A percentile compares a stretch with the other conserved stretches of the same genome.
These are phyloP conservation scores for Corythoichthys intestinalis DNA, from an alignment of 2,113 vertebrate species.

Conservation along the genomic window DNA sequence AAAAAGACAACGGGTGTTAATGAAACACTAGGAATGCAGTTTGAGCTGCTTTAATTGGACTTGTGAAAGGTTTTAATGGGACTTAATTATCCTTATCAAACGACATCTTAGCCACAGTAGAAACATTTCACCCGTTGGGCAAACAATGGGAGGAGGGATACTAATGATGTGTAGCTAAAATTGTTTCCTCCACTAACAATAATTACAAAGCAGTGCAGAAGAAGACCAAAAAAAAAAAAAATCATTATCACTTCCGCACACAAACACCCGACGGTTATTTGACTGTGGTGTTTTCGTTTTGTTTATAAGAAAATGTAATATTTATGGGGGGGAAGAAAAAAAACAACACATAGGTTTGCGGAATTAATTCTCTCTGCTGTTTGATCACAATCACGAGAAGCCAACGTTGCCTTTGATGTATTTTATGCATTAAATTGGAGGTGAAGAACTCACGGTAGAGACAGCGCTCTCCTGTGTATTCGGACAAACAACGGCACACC, in stretches of 20 bases:
- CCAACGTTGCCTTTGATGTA: background rate
- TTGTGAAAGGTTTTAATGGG: slow-evolving; percentile 63
- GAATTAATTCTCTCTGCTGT: slow-evolving; percentile 23
- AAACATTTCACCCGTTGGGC: slow-evolving; percentile 59
- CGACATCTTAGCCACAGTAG: slow-evolving; percentile 64
- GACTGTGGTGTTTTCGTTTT: slow-evolving; percentile 43
- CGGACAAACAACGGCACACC: slow-evolving; percentile 82
- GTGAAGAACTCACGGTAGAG: slow-evolving; percentile 83
- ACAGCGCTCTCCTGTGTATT: slow-evolving; percentile 92
- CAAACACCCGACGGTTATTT: slow-evolving; percentile 58
- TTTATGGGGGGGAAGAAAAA: slow-evolving; percentile 14
- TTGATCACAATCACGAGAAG: slow-evolving; percentile 20
- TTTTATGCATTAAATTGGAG: background rate
- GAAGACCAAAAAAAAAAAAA: slow-evolving; percentile 24
- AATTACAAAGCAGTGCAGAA: slow-evolving; percentile 52
- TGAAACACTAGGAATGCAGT: slow-evolving; percentile 38
- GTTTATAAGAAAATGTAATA: slow-evolving; percentile 47
- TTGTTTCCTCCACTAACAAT: slow-evolving; percentile 52
- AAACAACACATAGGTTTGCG: slow-evolving; percentile 14
- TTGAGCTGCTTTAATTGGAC: slow-evolving; percentile 58
- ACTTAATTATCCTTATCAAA: slow-evolving; percentile 72
- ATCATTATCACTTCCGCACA: slow-evolving; percentile 50
- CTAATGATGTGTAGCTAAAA: slow-evolving; percentile 61
- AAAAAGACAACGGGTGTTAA: slow-evolving; percentile 32
- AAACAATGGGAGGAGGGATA: slow-evolving; percentile 44